Percentiles rank a stretch among this genome's conserved stretches.
Evolutionary conservation across 2,888 invertebrate genomes (phyloP).

Genomic region (Cantharis lateralis): DNA sequence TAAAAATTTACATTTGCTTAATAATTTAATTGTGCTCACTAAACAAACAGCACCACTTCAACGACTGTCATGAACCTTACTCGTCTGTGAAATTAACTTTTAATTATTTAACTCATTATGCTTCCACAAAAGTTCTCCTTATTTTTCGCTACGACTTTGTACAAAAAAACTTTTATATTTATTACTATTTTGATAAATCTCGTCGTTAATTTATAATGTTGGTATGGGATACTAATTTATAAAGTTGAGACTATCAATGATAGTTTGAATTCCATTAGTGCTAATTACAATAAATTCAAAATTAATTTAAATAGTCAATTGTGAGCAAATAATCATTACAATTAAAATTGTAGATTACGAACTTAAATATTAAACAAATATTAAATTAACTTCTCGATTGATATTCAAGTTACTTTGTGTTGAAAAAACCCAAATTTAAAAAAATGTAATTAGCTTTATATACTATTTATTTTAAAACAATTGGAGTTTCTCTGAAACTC

Average conservation of each 20-base stretch:
- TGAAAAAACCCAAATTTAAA: too few species aligned
- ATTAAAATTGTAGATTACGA: not conserved
- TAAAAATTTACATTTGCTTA: conserved; percentile 49
- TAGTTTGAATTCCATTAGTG: not conserved
- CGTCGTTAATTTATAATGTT: not conserved
- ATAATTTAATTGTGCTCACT: conserved; percentile 47
- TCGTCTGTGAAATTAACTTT: conserved; percentile 52
- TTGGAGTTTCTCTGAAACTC: not conserved
- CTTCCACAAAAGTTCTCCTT: not conserved
- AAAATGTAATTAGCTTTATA: not conserved
- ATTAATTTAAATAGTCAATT: not conserved
- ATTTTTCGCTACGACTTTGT: too few species aligned
- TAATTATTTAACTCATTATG: conserved; percentile 41
- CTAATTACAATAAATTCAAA: not conserved
- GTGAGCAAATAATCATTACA: not conserved
- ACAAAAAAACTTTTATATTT: too few species aligned
- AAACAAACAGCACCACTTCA: conserved; percentile 28
- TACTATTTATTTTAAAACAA: not conserved
- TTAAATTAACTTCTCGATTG: not conserved
- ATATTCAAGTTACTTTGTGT: not conserved
- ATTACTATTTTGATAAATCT: not conserved
- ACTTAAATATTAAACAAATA: not conserved
- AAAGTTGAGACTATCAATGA: not conserved
- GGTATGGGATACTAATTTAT: not conserved
- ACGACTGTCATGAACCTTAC: conserved; percentile 42